These are phyloP conservation scores for Himalopsyche kuldschensis DNA, from an alignment of 2,888 invertebrate genomes.

Conservation along the genomic window DNA sequence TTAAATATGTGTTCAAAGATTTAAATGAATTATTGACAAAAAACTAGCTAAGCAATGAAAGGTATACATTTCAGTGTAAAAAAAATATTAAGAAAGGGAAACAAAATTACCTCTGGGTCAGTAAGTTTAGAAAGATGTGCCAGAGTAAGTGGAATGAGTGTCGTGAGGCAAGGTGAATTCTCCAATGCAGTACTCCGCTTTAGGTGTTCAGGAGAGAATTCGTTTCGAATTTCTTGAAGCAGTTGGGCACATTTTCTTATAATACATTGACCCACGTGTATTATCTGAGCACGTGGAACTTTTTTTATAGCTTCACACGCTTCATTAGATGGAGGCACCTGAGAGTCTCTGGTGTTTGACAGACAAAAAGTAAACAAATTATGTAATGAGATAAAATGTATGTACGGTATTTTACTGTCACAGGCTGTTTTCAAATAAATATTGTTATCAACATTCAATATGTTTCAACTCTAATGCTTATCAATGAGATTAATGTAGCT, in stretches of 20 bases:
- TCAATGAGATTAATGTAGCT: too few species aligned
- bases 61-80: too few species aligned
- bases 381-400: too few species aligned
- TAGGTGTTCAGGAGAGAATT: conserved; percentile 57
- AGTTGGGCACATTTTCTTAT: conserved; percentile 77
- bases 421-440: too few species aligned
- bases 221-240: conserved; percentile 74
- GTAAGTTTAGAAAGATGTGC: conserved; percentile 81
- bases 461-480: too few species aligned
- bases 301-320: not conserved
- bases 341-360: not conserved
- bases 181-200: conserved; percentile 48
- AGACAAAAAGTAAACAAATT: too few species aligned
- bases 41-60: too few species aligned
- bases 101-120: conserved; percentile 73
- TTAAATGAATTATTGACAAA: too few species aligned
- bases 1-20: too few species aligned
- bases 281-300: conserved; percentile 24
- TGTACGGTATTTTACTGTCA: too few species aligned
- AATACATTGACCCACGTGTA: conserved; percentile 77
- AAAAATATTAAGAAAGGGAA: conserved; percentile 16
- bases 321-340: not conserved
- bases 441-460: too few species aligned
- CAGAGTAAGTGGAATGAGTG: conserved; percentile 79
- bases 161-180: conserved; percentile 66